Percentiles rank a stretch among this genome's conserved stretches.
Evolutionary conservation across 2,797 vertebrate genomes (phyloP).

Genomic region (Anguilla megastoma): DNA sequence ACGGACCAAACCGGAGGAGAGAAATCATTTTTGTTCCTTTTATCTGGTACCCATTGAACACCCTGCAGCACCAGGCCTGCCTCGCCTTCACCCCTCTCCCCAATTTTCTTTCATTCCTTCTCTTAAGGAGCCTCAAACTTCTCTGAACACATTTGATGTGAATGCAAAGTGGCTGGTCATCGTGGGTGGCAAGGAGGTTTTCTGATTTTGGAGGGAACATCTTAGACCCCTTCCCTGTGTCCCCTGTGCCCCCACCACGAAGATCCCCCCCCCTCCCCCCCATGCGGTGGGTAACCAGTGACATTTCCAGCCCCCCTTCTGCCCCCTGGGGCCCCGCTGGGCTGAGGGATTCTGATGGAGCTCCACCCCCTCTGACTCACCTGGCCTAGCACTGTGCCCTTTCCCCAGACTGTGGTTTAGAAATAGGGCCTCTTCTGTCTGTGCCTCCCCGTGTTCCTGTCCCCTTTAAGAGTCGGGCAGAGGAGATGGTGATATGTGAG

Average conservation of each 20-base stretch:
- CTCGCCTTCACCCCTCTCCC: neutral
- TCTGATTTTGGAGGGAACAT: slow-evolving; percentile 31
- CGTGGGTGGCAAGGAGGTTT: slow-evolving; percentile 23
- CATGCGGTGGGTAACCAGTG: neutral
- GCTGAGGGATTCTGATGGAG: neutral
- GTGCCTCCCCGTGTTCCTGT: neutral
- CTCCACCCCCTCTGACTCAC: neutral
- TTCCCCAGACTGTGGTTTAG: neutral
- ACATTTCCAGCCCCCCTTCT: slow-evolving; percentile 16
- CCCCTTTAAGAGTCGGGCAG: slow-evolving; percentile 15
- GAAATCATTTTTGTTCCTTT: neutral
- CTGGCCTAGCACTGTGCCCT: no score
- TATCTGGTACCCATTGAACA: neutral
- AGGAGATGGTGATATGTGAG: neutral
- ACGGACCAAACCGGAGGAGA: neutral
- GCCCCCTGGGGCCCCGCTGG: neutral
- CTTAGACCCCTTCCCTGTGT: neutral
- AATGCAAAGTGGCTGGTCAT: slow-evolving; percentile 39
- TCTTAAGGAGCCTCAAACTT: slow-evolving; percentile 28
- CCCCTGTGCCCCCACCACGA: neutral
- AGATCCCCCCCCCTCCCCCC: neutral
- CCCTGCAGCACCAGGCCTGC: neutral
- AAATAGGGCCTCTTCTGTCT: slow-evolving; percentile 16
- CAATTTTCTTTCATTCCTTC: slow-evolving; percentile 15
- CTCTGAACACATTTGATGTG: slow-evolving; percentile 31